These are phyloP conservation scores for Megalops atlanticus DNA, from an alignment of 2,113 vertebrate genomes.

Conservation along the genomic window DNA sequence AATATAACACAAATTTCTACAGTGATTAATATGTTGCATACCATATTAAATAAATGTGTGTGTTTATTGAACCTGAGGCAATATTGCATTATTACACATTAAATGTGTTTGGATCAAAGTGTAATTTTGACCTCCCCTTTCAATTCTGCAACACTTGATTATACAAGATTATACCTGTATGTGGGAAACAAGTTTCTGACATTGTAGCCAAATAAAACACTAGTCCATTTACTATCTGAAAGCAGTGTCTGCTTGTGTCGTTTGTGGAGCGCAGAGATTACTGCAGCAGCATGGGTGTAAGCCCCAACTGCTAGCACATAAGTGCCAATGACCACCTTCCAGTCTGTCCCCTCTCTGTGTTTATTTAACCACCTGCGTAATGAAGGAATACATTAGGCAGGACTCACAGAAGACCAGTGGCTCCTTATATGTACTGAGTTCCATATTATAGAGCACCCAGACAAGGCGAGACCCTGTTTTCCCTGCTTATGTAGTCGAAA, in stretches of 20 bases:
- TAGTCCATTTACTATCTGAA: too few relatives aligned
- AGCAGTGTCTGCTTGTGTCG: too few relatives aligned
- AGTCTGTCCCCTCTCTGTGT: neutral
- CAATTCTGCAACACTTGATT: too few relatives aligned
- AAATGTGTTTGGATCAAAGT: too few relatives aligned
- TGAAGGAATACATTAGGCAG: neutral
- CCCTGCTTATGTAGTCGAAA: neutral
- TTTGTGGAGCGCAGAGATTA: too few relatives aligned
- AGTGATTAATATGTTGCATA: too few relatives aligned
- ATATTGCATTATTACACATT: neutral
- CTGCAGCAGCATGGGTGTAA: neutral
- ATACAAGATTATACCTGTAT: too few relatives aligned
- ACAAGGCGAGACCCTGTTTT: neutral
- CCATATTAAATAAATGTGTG: too few relatives aligned
- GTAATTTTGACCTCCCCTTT: too few relatives aligned
- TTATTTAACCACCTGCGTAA: neutral
- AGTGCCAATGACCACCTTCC: neutral
- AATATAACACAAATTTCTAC: too few relatives aligned
- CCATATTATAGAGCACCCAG: neutral
- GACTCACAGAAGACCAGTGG: neutral
- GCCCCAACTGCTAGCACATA: neutral
- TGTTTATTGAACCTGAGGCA: neutral
- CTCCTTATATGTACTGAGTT: neutral
- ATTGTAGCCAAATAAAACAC: too few relatives aligned
- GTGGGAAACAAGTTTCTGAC: too few relatives aligned